These are phyloP conservation scores for Mus spicilegus DNA, from an alignment of 2,113 vertebrate species.

Conservation along the genomic window DNA sequence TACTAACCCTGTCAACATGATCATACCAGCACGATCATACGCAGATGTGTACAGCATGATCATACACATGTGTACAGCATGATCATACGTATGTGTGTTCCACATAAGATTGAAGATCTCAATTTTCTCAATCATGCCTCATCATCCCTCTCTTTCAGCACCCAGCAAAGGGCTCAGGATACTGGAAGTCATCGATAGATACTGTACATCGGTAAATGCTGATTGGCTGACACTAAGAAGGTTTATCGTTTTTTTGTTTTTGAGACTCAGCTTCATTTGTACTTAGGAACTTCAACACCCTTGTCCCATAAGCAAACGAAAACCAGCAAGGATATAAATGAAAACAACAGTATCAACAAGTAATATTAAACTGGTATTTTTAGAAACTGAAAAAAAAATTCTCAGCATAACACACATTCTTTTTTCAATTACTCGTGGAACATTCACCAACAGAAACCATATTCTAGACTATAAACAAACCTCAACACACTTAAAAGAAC, in stretches of 20 bases:
- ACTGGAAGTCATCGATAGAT: not conserved
- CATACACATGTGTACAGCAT: too few species aligned
- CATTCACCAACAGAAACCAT: not conserved
- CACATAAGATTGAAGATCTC: not conserved
- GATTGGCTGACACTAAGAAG: not conserved
- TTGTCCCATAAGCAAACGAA: not conserved
- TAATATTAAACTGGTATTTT: not conserved
- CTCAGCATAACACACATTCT: not conserved
- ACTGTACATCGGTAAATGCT: not conserved
- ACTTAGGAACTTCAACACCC: not conserved
- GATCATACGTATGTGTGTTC: not conserved
- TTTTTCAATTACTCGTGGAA: not conserved
- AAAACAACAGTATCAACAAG: not conserved
- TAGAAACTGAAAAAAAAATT: not conserved
- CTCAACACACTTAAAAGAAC: constrained; percentile 29
- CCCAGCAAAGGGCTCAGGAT: not conserved
- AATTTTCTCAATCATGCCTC: not conserved
- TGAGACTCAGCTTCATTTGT: not conserved
- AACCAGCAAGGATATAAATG: not conserved
- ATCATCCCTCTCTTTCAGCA: not conserved
- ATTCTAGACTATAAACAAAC: constrained; percentile 24
- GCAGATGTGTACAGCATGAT: too few species aligned
- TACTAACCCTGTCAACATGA: not conserved
- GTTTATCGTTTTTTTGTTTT: not conserved
- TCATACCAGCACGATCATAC: too few species aligned